Evolutionary conservation across 2,888 invertebrate species (phyloP), one percentile per base, ranked within the genome.

Genomic region (Oithona nana): DNA sequence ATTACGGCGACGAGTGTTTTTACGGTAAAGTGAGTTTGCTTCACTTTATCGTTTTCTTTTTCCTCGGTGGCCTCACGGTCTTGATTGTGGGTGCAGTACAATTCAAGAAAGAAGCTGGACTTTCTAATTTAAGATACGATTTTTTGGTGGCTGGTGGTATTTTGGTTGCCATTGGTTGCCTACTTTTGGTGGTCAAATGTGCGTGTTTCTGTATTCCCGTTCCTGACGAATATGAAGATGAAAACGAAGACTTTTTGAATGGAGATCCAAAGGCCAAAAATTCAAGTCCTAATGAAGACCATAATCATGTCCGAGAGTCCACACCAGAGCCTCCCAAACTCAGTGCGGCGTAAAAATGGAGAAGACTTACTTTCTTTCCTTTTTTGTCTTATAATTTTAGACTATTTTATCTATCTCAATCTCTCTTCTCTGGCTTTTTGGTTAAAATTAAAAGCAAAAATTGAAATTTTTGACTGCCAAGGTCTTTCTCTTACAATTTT

Each of bases 31-130:
- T 68, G 61, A 67, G 67, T 29, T 66, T 82, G 22, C 77, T 85
- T 6, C 83, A 85, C 73, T 80, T 84, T 65, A 84, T 85, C 66
- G 82, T 84, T 22, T 83, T 82, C 16, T 75, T 84, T 65, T 78
- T 85, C 57, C 75, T 85, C 64, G 84, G 84, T 61, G 82, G 57
- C 22, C 20, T 83, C 66, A 83, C 84, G 68, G 79, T 83, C 65
- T 74, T 84, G 69, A 82, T 84, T 65, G 84, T 84, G 67, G 84
- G 84, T 28, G 73, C 84, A 71, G 84, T 84, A 65, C 84, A 84
- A 73, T 75, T 84, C 67, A 83, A 83, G 13, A 84, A 84, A 1
- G 83, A 83, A 16, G 84, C 84, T 0, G 84, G 84, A n/a, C 64
- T 64, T 30, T 50, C 30, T n/a, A 57, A 64, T 28, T 64, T 61